Conservation (phyloP, 2,797 vertebrate genomes). For the Denticeps clupeoides region DNA sequence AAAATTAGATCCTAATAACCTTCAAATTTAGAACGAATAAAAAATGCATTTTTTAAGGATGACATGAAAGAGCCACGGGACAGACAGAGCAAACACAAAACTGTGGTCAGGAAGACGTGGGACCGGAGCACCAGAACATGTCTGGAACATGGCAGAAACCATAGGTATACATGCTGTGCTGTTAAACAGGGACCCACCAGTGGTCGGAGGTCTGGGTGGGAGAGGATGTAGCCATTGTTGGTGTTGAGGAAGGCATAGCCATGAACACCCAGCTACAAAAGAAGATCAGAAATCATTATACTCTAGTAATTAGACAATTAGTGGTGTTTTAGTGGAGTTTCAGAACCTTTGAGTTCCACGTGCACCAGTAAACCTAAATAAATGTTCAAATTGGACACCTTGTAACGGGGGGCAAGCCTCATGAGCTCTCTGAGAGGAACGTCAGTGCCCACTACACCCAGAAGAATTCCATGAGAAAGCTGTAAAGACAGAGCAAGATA, state of each 20-base stretch:
- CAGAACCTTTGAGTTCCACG: too few species aligned
- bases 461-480: slow-evolving; percentile 86
- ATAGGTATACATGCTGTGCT: too few species aligned
- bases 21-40: too few species aligned
- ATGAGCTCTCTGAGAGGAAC: slow-evolving; percentile 84
- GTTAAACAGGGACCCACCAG: slow-evolving; percentile 58
- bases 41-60: too few species aligned
- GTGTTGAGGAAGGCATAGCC: slow-evolving; percentile 90
- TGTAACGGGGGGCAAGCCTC: slow-evolving; percentile 82
- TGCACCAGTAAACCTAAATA: too few species aligned
- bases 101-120: too few species aligned
- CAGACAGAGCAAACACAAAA: background rate
- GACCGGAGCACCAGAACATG: too few species aligned
- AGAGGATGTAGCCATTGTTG: slow-evolving; percentile 93
- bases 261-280: slow-evolving; percentile 76
- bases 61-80: too few species aligned
- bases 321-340: background rate
- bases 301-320: background rate
- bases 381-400: slow-evolving; percentile 60
- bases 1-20: too few species aligned
- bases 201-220: slow-evolving; percentile 87
- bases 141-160: too few species aligned
- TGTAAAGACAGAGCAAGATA: slow-evolving; percentile 31
- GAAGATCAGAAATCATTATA: slow-evolving; percentile 8
- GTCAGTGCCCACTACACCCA: slow-evolving; percentile 89